These are phyloP conservation scores for Machimus rusticus DNA, from an alignment of 2,888 invertebrate genomes.

Conservation along the genomic window DNA sequence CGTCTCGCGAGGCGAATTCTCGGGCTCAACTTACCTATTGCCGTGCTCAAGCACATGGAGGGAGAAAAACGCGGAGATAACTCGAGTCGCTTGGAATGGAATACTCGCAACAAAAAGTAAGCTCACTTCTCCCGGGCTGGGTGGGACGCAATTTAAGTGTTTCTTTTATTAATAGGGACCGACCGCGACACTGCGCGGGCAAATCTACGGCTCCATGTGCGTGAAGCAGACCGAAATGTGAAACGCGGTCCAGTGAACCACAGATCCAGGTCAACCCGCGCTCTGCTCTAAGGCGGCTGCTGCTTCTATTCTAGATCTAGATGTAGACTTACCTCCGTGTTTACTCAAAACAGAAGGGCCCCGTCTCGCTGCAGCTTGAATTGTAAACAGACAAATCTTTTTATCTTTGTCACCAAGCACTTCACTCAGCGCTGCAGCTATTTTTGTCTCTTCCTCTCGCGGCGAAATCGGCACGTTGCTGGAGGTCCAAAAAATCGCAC, in stretches of 20 bases:
- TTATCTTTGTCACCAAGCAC: conserved; percentile 10
- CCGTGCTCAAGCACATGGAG: neutral
- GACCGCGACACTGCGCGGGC: neutral
- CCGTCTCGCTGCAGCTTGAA: neutral
- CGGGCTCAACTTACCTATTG: conserved; percentile 5
- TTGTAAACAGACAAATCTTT: neutral
- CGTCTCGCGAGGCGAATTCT: neutral
- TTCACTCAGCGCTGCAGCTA: neutral
- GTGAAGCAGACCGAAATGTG: neutral
- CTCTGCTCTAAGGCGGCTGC: neutral
- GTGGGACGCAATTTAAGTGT: neutral
- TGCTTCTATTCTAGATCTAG: neutral
- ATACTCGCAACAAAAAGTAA: neutral
- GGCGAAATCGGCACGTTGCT: neutral
- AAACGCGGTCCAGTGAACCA: neutral
- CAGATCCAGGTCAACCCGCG: neutral
- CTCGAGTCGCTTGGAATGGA: neutral
- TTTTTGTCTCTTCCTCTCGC: conserved; percentile 1
- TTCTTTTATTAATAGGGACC: conserved; percentile 6
- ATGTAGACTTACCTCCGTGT: neutral
- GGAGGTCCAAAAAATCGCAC: neutral
- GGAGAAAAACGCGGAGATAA: neutral
- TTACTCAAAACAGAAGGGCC: neutral
- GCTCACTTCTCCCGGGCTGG: neutral
- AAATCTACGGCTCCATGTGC: neutral